phyloP scores from a whole-genome alignment of 1,140 invertebrate species.

The Melitaea cinxia region DNA sequence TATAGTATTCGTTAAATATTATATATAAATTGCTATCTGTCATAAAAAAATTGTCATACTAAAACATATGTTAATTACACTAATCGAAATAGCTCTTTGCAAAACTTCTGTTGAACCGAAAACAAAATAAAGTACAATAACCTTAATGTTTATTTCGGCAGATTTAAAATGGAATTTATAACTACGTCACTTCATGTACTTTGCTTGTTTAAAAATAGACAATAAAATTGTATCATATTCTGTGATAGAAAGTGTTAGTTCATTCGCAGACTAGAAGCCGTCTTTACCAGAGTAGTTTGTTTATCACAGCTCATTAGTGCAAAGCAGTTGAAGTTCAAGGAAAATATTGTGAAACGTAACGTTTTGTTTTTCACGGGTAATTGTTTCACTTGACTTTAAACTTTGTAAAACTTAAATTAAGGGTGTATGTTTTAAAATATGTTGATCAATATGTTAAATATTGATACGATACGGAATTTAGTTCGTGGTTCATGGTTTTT shows the following conservation, averaged over 20 bases:
- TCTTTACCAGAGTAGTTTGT: constrained; percentile 49
- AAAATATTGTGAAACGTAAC: constrained; percentile 32
- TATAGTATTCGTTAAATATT: too few species aligned
- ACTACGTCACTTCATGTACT: constrained; percentile 28
- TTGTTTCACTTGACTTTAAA: constrained; percentile 15
- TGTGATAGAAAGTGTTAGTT: constrained; percentile 50
- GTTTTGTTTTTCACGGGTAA: constrained; percentile 57
- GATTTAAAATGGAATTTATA: constrained; percentile 19
- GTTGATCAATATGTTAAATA: background rate
- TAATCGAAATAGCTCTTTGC: background rate
- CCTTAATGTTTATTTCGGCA: constrained; percentile 22
- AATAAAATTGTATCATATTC: constrained; percentile 62
- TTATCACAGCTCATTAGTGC: constrained; percentile 49
- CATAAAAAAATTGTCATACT: background rate
- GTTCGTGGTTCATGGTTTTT: too few species aligned
- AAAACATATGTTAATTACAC: background rate
- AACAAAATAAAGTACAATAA: constrained; percentile 27
- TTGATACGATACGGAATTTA: background rate
- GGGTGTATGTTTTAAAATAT: background rate
- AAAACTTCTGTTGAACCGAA: background rate
- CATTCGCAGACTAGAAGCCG: constrained; percentile 65
- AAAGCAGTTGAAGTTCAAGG: constrained; percentile 71
- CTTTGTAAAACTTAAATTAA: background rate
- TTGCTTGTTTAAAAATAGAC: constrained; percentile 60
- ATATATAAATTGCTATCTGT: too few species aligned